phyloP scores from a whole-genome alignment of 2,888 invertebrate species.

The Halictus quadricinctus region DNA sequence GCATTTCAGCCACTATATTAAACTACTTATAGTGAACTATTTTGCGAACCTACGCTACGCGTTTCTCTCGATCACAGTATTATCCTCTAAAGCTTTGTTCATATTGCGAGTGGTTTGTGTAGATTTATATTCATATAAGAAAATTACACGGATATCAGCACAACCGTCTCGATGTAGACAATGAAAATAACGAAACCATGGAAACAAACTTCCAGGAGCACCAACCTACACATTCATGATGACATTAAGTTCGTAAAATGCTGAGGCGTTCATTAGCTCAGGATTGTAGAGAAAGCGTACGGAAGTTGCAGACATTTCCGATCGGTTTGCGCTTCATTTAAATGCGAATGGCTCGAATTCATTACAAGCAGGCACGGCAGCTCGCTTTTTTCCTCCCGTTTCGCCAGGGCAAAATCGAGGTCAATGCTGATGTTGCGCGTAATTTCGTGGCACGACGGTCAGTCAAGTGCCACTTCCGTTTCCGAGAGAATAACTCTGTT shows the following conservation, averaged over 20 bases:
- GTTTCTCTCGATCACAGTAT: no score
- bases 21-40: no score
- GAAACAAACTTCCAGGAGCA: neutral
- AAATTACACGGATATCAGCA: neutral
- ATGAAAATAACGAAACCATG: no score
- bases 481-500: slow-evolving; percentile 52
- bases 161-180: no score
- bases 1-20: neutral
- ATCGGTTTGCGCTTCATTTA: neutral
- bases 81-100: no score
- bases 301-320: neutral
- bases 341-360: neutral
- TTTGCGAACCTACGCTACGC: no score
- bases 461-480: slow-evolving; percentile 40
- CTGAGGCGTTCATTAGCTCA: slow-evolving; percentile 1
- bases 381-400: neutral
- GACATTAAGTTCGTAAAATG: neutral
- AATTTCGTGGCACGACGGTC: slow-evolving; percentile 41
- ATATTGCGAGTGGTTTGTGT: no score
- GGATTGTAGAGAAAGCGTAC: neutral
- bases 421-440: slow-evolving; percentile 30
- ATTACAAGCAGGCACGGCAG: neutral
- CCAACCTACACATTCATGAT: neutral
- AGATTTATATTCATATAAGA: neutral
- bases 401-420: neutral